Percentiles rank a stretch among this genome's conserved stretches.
phyloP scores from a whole-genome alignment of 2,113 vertebrate species.

The Chaenogobius annularis region DNA sequence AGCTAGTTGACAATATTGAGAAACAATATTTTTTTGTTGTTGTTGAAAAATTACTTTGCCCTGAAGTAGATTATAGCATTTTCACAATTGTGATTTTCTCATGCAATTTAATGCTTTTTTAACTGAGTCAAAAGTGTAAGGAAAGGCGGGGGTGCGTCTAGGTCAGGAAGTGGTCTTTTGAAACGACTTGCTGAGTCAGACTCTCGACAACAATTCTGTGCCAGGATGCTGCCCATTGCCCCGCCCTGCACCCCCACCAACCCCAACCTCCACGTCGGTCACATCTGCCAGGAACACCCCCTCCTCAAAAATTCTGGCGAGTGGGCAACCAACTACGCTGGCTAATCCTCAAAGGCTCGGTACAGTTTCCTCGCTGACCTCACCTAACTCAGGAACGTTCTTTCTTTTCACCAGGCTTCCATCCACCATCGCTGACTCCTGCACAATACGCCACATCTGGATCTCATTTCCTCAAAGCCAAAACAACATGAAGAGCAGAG shows the following conservation, averaged over 20 bases:
- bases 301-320: constrained; percentile 20
- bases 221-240: constrained; percentile 27
- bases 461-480: constrained; percentile 77
- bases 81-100: no score
- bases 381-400: constrained; percentile 24
- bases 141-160: constrained; percentile 26
- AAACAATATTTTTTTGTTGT: no score
- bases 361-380: constrained; percentile 48
- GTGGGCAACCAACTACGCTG: constrained; percentile 34
- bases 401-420: background rate
- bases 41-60: no score
- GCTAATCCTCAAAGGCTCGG: constrained; percentile 46
- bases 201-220: constrained; percentile 22
- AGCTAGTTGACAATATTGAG: background rate
- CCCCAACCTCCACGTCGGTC: constrained; percentile 18
- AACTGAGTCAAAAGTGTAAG: constrained; percentile 12
- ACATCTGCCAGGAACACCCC: constrained; percentile 44
- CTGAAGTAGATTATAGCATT: no score
- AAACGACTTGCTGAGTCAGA: constrained; percentile 70
- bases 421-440: constrained; percentile 46
- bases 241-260: constrained; percentile 1
- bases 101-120: constrained; percentile 10
- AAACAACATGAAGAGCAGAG: constrained; percentile 70
- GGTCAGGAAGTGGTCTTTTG: constrained; percentile 62
- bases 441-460: constrained; percentile 81